These are phyloP conservation scores for Megamerina dolium DNA, from an alignment of 2,888 invertebrate genomes.

Conservation along the genomic window DNA sequence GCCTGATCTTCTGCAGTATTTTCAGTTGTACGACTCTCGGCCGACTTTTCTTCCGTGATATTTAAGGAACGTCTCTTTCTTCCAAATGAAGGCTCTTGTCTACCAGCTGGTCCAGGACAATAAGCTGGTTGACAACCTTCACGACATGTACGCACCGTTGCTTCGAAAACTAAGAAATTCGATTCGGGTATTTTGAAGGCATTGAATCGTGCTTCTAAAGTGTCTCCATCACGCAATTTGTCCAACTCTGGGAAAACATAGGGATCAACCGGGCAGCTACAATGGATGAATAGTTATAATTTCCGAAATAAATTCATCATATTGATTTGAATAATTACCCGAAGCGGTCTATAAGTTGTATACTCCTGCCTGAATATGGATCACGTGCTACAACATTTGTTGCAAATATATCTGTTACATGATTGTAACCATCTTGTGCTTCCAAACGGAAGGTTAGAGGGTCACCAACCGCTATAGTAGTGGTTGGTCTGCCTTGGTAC, in stretches of 20 bases:
- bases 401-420: slow-evolving; percentile 84
- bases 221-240: slow-evolving; percentile 77
- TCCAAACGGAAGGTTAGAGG: slow-evolving; percentile 83
- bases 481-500: slow-evolving; percentile 86
- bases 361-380: slow-evolving; percentile 85
- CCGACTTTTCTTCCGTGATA: slow-evolving; percentile 25
- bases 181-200: slow-evolving; percentile 93
- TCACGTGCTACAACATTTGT: slow-evolving; percentile 89
- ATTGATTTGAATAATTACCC: slow-evolving; percentile 74
- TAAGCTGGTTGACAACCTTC: slow-evolving; percentile 89
- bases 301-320: too few species aligned
- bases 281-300: neutral
- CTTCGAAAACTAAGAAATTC: slow-evolving; percentile 88
- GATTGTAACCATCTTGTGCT: slow-evolving; percentile 83
- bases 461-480: slow-evolving; percentile 89
- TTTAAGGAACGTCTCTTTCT: slow-evolving; percentile 56
- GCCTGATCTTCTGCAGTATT: slow-evolving; percentile 25
- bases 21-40: slow-evolving; percentile 13
- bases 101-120: slow-evolving; percentile 71
- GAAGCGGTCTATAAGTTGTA: slow-evolving; percentile 81
- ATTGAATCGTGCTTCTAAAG: slow-evolving; percentile 84
- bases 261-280: slow-evolving; percentile 85
- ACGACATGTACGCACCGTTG: slow-evolving; percentile 80
- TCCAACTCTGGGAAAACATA: slow-evolving; percentile 89
- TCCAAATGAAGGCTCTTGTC: slow-evolving; percentile 78